phyloP scores from a whole-genome alignment of 1,140 invertebrate genomes.

The Metaphire vulgaris region DNA sequence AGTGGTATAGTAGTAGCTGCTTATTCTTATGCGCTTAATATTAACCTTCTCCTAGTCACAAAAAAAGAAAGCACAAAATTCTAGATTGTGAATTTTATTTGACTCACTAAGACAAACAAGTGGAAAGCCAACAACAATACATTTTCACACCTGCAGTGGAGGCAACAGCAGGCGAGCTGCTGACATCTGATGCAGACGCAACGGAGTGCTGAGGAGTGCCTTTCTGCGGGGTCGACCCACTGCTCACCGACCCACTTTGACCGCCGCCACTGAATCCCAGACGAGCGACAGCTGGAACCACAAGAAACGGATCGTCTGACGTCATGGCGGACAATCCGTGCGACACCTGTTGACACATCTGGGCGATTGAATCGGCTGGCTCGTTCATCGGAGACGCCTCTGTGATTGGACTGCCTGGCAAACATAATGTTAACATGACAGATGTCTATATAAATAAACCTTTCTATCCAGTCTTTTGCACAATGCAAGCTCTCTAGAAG shows the following conservation, averaged over 20 bases:
- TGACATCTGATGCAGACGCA: neutral
- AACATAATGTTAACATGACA: too few species aligned
- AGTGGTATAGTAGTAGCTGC: too few species aligned
- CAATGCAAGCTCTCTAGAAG: too few species aligned
- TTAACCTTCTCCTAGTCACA: too few species aligned
- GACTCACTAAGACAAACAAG: too few species aligned
- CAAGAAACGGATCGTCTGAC: neutral
- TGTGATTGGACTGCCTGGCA: neutral
- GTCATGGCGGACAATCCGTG: neutral
- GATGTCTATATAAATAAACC: too few species aligned
- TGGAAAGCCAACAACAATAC: too few species aligned
- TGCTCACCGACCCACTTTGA: neutral
- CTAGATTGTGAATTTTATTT: too few species aligned
- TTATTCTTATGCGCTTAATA: too few species aligned
- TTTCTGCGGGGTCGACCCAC: neutral
- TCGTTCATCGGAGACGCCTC: neutral
- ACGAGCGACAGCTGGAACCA: neutral
- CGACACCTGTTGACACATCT: neutral
- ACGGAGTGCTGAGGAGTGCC: neutral
- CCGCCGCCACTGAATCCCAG: neutral
- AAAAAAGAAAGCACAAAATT: too few species aligned
- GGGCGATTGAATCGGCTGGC: neutral
- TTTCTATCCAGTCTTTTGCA: too few species aligned
- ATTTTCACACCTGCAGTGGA: neutral
- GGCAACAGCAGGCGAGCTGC: neutral